Evolutionary conservation across 2,113 vertebrate genomes (phyloP).

Genomic region (Epinephelus lanceolatus): DNA sequence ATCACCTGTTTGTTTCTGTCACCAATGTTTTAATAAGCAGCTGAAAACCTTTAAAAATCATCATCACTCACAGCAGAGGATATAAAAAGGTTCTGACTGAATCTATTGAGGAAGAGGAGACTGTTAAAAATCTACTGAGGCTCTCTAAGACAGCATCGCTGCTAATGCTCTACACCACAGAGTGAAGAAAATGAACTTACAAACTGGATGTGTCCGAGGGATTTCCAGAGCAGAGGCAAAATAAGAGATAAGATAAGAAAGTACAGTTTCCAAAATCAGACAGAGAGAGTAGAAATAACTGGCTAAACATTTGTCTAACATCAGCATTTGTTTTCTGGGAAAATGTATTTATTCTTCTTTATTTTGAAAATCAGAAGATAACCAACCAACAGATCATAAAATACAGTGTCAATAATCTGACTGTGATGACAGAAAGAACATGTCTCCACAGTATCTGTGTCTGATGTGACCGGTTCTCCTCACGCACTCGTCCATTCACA

Average conservation of each 20-base stretch:
- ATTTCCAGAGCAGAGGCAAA: not conserved
- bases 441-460: too few species aligned
- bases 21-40: not conserved
- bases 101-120: not conserved
- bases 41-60: not conserved
- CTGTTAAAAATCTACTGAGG: not conserved
- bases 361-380: not conserved
- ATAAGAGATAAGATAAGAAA: not conserved
- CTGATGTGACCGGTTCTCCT: too few species aligned
- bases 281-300: too few species aligned
- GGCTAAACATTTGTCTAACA: not conserved
- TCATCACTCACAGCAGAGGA: not conserved
- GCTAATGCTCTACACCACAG: not conserved
- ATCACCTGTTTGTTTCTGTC: too few species aligned
- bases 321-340: not conserved
- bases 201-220: conserved; percentile 52
- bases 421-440: not conserved
- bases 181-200: conserved; percentile 41
- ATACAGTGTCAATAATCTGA: not conserved
- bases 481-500: too few species aligned
- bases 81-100: not conserved
- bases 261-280: too few species aligned
- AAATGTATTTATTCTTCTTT: not conserved
- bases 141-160: not conserved
- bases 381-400: too few species aligned